These are phyloP conservation scores for Benitochromis conjunctus DNA, from an alignment of 2,113 vertebrate genomes.

Conservation along the genomic window DNA sequence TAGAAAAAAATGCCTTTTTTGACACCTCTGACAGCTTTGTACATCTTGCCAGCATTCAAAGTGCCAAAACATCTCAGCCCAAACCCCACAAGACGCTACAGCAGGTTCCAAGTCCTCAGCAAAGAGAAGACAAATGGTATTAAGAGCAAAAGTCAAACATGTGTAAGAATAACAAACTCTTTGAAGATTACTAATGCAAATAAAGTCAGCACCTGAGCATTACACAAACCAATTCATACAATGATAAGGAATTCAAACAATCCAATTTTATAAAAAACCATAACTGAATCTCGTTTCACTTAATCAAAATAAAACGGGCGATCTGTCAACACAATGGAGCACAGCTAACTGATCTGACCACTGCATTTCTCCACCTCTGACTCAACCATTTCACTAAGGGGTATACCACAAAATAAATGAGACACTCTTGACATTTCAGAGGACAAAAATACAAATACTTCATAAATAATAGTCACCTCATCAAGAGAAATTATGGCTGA, in stretches of 20 bases:
- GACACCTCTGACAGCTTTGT: constrained; percentile 49
- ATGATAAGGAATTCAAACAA: background rate
- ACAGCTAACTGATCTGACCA: background rate
- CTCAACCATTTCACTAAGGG: background rate
- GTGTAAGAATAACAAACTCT: background rate
- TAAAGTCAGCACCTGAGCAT: background rate
- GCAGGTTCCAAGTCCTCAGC: background rate
- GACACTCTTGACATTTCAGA: constrained; percentile 10
- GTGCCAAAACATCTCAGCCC: constrained; percentile 17
- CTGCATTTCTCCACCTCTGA: background rate
- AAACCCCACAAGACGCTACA: background rate
- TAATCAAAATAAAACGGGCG: background rate
- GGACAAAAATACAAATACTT: constrained; percentile 9
- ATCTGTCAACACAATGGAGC: background rate
- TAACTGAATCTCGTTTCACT: background rate
- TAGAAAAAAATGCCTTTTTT: constrained; percentile 18
- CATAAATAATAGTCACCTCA: constrained; percentile 30
- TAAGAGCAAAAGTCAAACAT: background rate
- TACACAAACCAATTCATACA: background rate
- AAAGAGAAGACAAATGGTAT: background rate
- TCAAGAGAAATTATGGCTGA: constrained; percentile 20
- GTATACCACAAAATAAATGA: background rate
- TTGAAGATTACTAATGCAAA: background rate
- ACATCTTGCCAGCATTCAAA: constrained; percentile 10
- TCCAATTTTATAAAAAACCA: background rate